phyloP scores from a whole-genome alignment of 2,113 vertebrate species.

The Xiphorhynchus elegans region DNA sequence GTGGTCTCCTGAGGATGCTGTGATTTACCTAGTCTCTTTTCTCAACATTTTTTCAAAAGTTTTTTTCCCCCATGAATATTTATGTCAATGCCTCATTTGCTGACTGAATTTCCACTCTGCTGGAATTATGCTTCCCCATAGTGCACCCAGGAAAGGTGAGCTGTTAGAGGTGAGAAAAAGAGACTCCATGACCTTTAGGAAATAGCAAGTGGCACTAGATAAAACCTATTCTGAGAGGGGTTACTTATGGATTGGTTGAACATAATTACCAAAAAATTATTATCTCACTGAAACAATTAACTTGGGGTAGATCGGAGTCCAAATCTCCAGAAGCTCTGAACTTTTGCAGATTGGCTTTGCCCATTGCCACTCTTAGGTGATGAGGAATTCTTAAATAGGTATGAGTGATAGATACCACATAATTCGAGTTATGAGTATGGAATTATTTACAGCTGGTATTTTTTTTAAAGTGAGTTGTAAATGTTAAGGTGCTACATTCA shows the following conservation, averaged over 20 bases:
- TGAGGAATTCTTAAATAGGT: slow-evolving; percentile 36
- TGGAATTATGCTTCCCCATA: slow-evolving; percentile 77
- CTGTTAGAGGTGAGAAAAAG: slow-evolving; percentile 73
- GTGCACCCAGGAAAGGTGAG: slow-evolving; percentile 73
- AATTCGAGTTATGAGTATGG: slow-evolving; percentile 45
- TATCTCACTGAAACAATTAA: slow-evolving; percentile 72
- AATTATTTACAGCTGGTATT: slow-evolving; percentile 71
- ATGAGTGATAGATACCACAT: background rate
- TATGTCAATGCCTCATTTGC: slow-evolving; percentile 71
- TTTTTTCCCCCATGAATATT: slow-evolving; percentile 76
- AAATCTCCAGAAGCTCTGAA: slow-evolving; percentile 17
- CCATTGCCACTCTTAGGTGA: background rate
- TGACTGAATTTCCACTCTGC: slow-evolving; percentile 72
- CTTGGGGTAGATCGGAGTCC: background rate
- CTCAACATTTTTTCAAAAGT: slow-evolving; percentile 57
- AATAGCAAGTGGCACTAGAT: slow-evolving; percentile 69
- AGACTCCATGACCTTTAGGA: slow-evolving; percentile 78
- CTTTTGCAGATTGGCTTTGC: slow-evolving; percentile 23
- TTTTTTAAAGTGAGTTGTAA: slow-evolving; percentile 59
- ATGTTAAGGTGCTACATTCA: slow-evolving; percentile 55
- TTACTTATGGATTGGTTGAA: slow-evolving; percentile 65
- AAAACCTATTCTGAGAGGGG: slow-evolving; percentile 47
- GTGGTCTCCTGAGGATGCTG: background rate
- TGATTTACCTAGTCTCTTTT: slow-evolving; percentile 65
- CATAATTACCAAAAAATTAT: slow-evolving; percentile 71